phyloP scores from a whole-genome alignment of 2,797 vertebrate species.

The Loris lydekkerianus region DNA sequence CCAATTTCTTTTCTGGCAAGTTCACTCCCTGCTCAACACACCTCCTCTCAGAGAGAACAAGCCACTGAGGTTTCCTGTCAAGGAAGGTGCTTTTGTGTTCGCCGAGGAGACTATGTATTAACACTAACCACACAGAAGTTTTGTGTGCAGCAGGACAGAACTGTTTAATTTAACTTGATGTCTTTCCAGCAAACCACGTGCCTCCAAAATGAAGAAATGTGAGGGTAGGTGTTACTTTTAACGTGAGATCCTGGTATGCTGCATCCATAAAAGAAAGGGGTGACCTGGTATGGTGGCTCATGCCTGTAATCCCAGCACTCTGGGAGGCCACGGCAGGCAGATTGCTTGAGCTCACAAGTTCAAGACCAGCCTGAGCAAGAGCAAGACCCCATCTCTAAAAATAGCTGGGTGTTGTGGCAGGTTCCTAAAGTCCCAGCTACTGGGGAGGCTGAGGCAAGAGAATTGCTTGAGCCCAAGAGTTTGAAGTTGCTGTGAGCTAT shows the following conservation, averaged over 20 bases:
- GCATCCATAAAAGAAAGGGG: not conserved
- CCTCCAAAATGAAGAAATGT: not conserved
- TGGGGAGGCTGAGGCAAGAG: no score
- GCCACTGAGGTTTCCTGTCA: constrained; percentile 33
- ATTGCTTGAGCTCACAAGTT: no score
- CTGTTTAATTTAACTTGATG: constrained; percentile 3
- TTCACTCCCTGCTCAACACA: not conserved
- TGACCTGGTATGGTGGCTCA: no score
- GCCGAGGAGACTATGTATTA: not conserved
- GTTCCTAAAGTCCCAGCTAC: no score
- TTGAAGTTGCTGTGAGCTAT: no score
- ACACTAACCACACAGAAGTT: not conserved
- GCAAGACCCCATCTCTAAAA: no score
- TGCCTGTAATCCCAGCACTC: no score
- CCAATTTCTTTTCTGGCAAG: not conserved
- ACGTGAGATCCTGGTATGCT: not conserved
- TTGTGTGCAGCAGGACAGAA: not conserved
- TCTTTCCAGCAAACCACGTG: not conserved
- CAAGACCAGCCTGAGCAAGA: no score
- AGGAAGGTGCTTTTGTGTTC: constrained; percentile 34
- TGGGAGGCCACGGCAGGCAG: no score
- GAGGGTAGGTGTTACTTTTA: constrained; percentile 29
- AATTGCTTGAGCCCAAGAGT: no score
- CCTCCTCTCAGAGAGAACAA: not conserved
- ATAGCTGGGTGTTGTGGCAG: no score